Base-by-base conservation (phyloP, 2,888 invertebrate genomes). In the Drosophila fulvimacula region DNA sequence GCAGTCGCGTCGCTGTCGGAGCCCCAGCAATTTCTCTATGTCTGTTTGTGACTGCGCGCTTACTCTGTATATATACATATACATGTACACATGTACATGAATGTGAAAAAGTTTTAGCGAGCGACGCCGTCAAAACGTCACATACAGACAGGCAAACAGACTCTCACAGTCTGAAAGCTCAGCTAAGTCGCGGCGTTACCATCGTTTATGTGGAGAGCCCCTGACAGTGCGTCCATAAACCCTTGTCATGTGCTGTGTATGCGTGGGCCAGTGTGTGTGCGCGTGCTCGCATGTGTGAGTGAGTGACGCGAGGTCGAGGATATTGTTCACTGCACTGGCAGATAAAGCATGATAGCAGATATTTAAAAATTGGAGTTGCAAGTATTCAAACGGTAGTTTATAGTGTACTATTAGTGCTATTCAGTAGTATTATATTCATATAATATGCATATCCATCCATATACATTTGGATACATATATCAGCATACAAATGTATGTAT, bases 101-200 rank as follows among this genome's bases (percentile, higher is more conserved):
- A 68, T 81, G 67, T 77, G 76, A 85, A 80, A 85, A 81, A 78
- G 76, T 81, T 78, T 76, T 72, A 77, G 82, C 82, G 64, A 78
- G 69, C 74, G 67, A 73, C 73, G 83, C 79, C 82, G 62, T 48
- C 68, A 70, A 65, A 73, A 62, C 69, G 65, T 44, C 60, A 69
- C 79, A 79, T 27, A 27, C 49, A 59, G 48, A 49, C 53, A 15
- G 39, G 11, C 48, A 46, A 51, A 6, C 58, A 56, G 15, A 38
- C 61, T 67, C 69, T 69, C 69, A 34, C 60, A 51, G 38, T 36
- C 52, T 52, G 48, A 84, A 82, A 75, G 75, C 75, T 86, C 81
- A 62, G 58, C 51, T 70, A 77, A 84, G 70, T 82, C 76, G 82
- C 74, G 77, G 55, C 70, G 67, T 32, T 69, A 76, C 53, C 66